Percentiles rank a stretch among this genome's conserved stretches.
Evolutionary conservation across 2,113 vertebrate genomes (phyloP).

Genomic region (Salminus brasiliensis): DNA sequence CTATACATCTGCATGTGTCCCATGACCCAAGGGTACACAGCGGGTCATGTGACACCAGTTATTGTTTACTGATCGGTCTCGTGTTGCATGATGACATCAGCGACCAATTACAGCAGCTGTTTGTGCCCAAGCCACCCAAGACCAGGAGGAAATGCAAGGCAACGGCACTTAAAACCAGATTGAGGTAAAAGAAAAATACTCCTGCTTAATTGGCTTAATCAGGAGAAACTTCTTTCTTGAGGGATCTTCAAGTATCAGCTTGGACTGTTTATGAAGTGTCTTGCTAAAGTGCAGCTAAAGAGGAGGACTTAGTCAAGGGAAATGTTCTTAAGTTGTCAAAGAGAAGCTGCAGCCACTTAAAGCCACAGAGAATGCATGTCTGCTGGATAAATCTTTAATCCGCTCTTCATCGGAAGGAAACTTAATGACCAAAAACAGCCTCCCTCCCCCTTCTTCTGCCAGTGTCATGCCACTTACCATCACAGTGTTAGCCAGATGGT

Average conservation of each 20-base stretch:
- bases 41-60: constrained; percentile 10
- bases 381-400: background rate
- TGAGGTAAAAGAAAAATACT: background rate
- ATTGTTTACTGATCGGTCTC: constrained; percentile 21
- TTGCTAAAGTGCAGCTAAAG: background rate
- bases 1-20: background rate
- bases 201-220: background rate
- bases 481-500: background rate
- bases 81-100: constrained; percentile 15
- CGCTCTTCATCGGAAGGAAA: background rate
- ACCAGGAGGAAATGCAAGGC: background rate
- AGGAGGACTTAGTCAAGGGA: background rate
- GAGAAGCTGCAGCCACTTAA: background rate
- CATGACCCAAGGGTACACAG: background rate
- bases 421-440: background rate
- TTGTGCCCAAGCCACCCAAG: background rate
- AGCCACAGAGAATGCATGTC: background rate
- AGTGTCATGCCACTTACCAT: background rate
- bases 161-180: background rate
- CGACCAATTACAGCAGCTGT: constrained; percentile 15
- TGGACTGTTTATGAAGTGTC: background rate
- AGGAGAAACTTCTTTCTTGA: background rate
- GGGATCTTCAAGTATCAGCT: background rate
- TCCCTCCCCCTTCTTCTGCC: background rate
- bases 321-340: background rate